Conservation (phyloP, 2,113 vertebrate species). For the Melanostigma gelatinosum region DNA sequence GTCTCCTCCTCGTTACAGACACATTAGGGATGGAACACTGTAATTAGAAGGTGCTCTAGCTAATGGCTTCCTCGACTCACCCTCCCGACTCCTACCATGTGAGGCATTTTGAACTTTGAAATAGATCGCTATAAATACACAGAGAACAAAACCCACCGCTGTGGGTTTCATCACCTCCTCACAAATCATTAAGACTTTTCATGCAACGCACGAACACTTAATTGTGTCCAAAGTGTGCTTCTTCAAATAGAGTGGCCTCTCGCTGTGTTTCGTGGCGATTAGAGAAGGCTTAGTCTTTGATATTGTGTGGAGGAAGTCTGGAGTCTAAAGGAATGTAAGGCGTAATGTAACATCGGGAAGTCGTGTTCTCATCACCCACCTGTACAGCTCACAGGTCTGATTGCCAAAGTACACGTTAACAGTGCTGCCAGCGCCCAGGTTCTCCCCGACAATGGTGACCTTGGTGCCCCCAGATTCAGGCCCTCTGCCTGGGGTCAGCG, state of each 20-base stretch:
- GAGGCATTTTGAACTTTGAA: constrained; percentile 68
- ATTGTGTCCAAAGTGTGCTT: constrained; percentile 44
- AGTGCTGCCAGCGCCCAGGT: constrained; percentile 91
- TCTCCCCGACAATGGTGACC: constrained; percentile 93
- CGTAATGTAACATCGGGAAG: background rate
- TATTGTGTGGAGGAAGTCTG: constrained; percentile 14
- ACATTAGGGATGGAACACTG: constrained; percentile 64
- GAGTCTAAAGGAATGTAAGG: constrained; percentile 4
- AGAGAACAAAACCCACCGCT: constrained; percentile 45
- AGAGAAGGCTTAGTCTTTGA: constrained; percentile 29
- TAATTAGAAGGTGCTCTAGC: constrained; percentile 71
- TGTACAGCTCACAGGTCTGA: constrained; percentile 92
- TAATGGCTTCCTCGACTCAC: constrained; percentile 64
- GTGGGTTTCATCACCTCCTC: constrained; percentile 37
- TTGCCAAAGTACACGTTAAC: constrained; percentile 89
- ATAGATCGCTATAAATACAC: constrained; percentile 73
- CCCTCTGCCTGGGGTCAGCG: constrained; percentile 89
- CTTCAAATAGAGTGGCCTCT: constrained; percentile 38
- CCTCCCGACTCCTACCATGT: constrained; percentile 62
- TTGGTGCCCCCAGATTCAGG: constrained; percentile 96
- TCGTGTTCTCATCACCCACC: constrained; percentile 79
- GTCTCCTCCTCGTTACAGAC: constrained; percentile 55
- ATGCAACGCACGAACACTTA: constrained; percentile 28
- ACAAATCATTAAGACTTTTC: constrained; percentile 41
- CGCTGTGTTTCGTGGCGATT: constrained; percentile 17